phyloP scores from a whole-genome alignment of 1,140 invertebrate genomes.

The Diabrotica virgifera region DNA sequence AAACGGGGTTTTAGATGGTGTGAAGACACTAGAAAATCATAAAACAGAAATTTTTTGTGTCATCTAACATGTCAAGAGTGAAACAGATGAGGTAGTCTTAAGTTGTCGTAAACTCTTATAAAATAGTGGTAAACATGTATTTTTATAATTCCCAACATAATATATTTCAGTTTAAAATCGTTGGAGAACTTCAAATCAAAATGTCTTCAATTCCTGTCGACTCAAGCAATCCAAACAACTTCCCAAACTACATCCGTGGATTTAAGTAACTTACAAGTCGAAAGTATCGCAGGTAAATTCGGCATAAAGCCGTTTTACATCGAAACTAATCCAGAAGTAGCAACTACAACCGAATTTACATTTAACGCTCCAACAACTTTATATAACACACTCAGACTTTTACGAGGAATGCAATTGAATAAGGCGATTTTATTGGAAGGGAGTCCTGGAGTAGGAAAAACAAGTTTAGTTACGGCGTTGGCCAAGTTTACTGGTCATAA shows the following conservation, averaged over 20 bases:
- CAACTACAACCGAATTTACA: slow-evolving; percentile 54
- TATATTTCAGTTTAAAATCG: slow-evolving; percentile 44
- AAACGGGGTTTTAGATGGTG: too few species aligned
- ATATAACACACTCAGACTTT: slow-evolving; percentile 76
- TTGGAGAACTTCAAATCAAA: slow-evolving; percentile 53
- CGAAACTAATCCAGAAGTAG: slow-evolving; percentile 45
- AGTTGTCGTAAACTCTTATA: too few species aligned
- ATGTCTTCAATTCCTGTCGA: slow-evolving; percentile 53
- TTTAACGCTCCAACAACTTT: slow-evolving; percentile 83
- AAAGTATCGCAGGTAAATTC: slow-evolving; percentile 50
- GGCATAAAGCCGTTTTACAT: slow-evolving; percentile 74
- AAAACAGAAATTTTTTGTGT: too few species aligned
- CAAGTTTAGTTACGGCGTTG: slow-evolving; percentile 88
- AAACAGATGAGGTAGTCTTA: too few species aligned
- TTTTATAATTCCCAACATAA: too few species aligned
- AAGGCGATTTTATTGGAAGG: slow-evolving; percentile 96
- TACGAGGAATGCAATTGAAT: slow-evolving; percentile 83
- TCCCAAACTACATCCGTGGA: slow-evolving; percentile 47
- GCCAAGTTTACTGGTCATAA: slow-evolving; percentile 79
- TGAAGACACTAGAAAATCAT: too few species aligned
- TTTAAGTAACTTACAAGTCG: slow-evolving; percentile 35
- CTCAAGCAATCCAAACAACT: slow-evolving; percentile 48
- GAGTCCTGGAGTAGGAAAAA: slow-evolving; percentile 97
- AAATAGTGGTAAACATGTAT: too few species aligned
- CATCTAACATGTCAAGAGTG: too few species aligned